Evolutionary conservation across 2,113 vertebrate genomes (phyloP).

Genomic region (Osmerus mordax): DNA sequence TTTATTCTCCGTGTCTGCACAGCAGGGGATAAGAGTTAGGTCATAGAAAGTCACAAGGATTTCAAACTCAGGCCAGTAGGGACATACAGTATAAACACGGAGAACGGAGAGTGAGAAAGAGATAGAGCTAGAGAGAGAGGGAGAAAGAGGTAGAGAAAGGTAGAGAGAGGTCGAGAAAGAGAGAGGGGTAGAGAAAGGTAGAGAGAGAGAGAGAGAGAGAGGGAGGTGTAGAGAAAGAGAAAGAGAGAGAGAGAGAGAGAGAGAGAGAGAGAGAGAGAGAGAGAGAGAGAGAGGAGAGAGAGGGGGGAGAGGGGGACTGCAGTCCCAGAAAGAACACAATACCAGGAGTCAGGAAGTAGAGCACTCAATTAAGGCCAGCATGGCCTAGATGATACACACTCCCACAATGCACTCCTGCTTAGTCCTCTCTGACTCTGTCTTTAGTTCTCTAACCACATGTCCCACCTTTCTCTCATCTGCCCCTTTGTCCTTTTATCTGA

Average conservation of each 20-base stretch:
- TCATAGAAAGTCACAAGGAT: too few relatives aligned
- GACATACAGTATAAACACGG: too few relatives aligned
- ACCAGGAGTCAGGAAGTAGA: slow-evolving; percentile 49
- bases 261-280: slow-evolving; percentile 26
- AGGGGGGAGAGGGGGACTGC: slow-evolving; percentile 18
- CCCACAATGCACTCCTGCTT: slow-evolving; percentile 15
- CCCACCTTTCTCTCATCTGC: not conserved
- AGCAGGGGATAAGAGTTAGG: too few relatives aligned
- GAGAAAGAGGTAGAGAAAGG: not conserved
- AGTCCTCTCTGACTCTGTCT: slow-evolving; percentile 10
- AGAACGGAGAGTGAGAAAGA: too few relatives aligned
- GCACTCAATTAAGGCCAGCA: slow-evolving; percentile 49
- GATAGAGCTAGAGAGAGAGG: not conserved
- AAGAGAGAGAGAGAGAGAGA: slow-evolving; percentile 8
- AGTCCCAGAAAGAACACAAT: slow-evolving; percentile 62
- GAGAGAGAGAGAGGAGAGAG: slow-evolving; percentile 13
- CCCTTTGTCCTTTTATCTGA: too few relatives aligned
- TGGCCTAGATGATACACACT: slow-evolving; percentile 30
- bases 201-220: not conserved
- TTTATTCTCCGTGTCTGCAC: too few relatives aligned
- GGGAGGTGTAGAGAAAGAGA: slow-evolving; percentile 20
- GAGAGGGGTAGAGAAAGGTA: slow-evolving; percentile 24
- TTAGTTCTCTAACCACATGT: not conserved
- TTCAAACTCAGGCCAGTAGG: too few relatives aligned
- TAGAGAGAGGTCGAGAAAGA: slow-evolving; percentile 19